Base-by-base conservation (phyloP, 1,140 invertebrate genomes). In the Drosophila miranda region DNA sequence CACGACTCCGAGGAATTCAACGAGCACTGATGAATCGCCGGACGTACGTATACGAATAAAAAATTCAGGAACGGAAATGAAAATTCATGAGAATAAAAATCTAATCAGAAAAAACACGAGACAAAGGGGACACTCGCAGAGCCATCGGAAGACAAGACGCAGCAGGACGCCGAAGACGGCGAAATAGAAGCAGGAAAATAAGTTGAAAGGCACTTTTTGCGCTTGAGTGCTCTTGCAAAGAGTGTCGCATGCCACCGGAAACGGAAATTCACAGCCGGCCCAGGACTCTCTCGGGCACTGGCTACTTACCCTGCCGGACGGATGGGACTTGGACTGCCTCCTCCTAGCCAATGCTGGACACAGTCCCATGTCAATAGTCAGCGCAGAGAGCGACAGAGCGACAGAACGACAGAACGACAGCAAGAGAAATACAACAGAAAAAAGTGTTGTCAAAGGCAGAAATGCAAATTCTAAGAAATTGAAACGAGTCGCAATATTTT, bases 121-220 rank as follows among this genome's bases (percentile, higher is more conserved):
- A 75, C 77, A 79, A 79, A 74, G 58, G 60, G 71, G 55, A 60
- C 61, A 60, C 70, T 52, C 46, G 34, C 46, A 60, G 28, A 34
- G 43, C 54, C 28, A 43, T 7, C 43, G 52, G 23, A 42, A 41
- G 44, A 54, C 42, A 42, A 41, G 44, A 54, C 42, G 56, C 44
- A 48, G 49, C 64, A 53, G 51, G 50, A 55, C 14, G 28, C 49
- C 23, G 38, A 80, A 70, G 60, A 80, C 80, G 77, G 70, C 53
- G 57, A 60, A 53, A 56, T 63, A 71, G 73, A 81, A 81, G 72
- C 59, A 77, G 78, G 73, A 81, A 81, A 81, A 81, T 76, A 81
- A 81, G 68, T 81, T 81, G 78, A 81, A 81, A 81, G 77, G 78
- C 78, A 81, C 78, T 81, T 81, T 81, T 81, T 81, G 64, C 68